Conservation (phyloP, 2,797 vertebrate species). For the Cynodonichthys magdalenae region DNA sequence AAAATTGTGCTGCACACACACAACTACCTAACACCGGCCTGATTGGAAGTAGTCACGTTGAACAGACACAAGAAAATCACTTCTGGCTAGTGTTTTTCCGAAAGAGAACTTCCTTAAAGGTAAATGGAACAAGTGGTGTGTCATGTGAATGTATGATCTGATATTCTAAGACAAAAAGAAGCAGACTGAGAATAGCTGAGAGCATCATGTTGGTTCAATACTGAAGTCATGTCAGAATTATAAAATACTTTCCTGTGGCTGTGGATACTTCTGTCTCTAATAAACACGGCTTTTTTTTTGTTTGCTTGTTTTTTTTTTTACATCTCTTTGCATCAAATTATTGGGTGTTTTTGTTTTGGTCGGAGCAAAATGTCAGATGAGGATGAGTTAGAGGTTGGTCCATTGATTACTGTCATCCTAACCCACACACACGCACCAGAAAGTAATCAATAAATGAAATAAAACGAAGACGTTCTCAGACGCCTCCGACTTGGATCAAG, state of each 20-base stretch:
- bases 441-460: slow-evolving; percentile 18
- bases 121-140: slow-evolving; percentile 1
- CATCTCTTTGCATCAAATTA: slow-evolving; percentile 34
- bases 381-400: slow-evolving; percentile 28
- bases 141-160: slow-evolving; percentile 34
- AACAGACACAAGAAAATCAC: slow-evolving; percentile 5
- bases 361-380: slow-evolving; percentile 37
- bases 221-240: slow-evolving; percentile 31
- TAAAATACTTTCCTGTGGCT: slow-evolving; percentile 15
- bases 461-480: slow-evolving; percentile 18
- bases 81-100: slow-evolving; percentile 1
- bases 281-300: slow-evolving; percentile 4
- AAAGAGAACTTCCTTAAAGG: slow-evolving; percentile 6
- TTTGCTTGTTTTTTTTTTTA: slow-evolving; percentile 4
- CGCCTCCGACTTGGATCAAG: slow-evolving; percentile 7
- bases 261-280: slow-evolving; percentile 39
- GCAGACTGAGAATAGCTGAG: slow-evolving; percentile 30
- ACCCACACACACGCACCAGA: not conserved
- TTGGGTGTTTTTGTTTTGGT: slow-evolving; percentile 32
- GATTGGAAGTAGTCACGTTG: slow-evolving; percentile 15
- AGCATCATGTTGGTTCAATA: slow-evolving; percentile 24
- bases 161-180: slow-evolving; percentile 16
- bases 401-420: slow-evolving; percentile 30
- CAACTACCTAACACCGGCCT: slow-evolving; percentile 9
- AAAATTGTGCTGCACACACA: slow-evolving; percentile 19